Evolutionary conservation across 2,888 invertebrate species (phyloP).

Genomic region (Eupithecia abbreviata): DNA sequence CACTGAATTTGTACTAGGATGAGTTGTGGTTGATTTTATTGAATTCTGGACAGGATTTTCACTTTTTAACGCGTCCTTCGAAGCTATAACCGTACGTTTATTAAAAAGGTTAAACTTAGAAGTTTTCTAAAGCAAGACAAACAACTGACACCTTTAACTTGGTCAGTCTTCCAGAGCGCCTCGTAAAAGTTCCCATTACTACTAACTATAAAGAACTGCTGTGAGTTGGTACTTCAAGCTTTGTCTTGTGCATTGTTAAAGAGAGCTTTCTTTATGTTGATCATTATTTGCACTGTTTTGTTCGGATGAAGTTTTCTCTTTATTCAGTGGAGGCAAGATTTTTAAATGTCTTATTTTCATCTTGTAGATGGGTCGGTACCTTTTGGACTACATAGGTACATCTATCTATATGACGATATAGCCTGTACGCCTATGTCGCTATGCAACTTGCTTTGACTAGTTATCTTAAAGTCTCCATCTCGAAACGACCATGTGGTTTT

Average conservation of each 20-base stretch:
- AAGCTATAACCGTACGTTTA: background rate
- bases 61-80: background rate
- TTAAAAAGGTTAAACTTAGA: background rate
- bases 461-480: no score
- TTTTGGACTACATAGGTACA: no score
- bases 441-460: no score
- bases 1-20: background rate
- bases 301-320: background rate
- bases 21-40: background rate
- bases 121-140: background rate
- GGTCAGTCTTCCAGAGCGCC: background rate
- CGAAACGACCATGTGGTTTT: no score
- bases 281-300: slow-evolving; percentile 2
- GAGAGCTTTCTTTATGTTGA: slow-evolving; percentile 1
- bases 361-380: background rate
- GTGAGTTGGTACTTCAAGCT: slow-evolving; percentile 7
- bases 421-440: no score
- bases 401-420: no score
- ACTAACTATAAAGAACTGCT: slow-evolving; percentile 18
- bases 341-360: background rate
- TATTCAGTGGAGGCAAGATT: background rate
- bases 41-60: background rate
- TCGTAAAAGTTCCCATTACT: slow-evolving; percentile 18
- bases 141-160: slow-evolving; percentile 1
- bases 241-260: slow-evolving; percentile 7